Evolutionary conservation across 2,113 vertebrate genomes (phyloP), one percentile per base, ranked within the genome.

Genomic region (Ciconia boyciana): DNA sequence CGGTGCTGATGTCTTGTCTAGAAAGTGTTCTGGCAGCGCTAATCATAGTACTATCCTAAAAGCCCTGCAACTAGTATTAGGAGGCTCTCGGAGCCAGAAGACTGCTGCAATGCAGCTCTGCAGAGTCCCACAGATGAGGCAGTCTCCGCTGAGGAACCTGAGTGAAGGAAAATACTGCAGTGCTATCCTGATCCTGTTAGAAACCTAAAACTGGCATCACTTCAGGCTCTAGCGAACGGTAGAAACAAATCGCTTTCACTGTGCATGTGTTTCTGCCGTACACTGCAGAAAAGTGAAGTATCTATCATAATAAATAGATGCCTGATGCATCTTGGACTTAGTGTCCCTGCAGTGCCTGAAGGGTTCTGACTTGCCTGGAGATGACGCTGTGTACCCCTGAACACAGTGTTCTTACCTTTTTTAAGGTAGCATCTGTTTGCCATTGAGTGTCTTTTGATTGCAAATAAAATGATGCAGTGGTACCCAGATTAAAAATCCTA

Each of bases 91-190:
- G 84, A 96, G 93, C 91, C 93, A 91, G 83, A 28, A 48, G 43
- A 41, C 64, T 95, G 60, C 95, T 96, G 97, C 97, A 97, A 43
- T 96, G 95, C 97, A 97, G 96, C 91, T 96, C 91, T 96, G 95
- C 96, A 90, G 87, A 83, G 95, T 88, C 96, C 95, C 94, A 80
- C 39, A 2, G 78, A 91, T 34, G 83, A 97, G 91, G 93, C 93
- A 87, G 72, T 1, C 58, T 83, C 72, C 55, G 19, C 60, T 7
- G 81, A 94, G 95, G 95, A 91, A 84, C 94, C 97, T 96, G 68
- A 6, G 95, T 11, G 71, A 43, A 77, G 90, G 64, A 21, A 95
- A 96, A 93, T 7, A 4, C 94, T 94, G 96, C 97, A 97, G 91
- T 70, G 87, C 93, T 93, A 2, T 93, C 94, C 94, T 71, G 78